These are phyloP conservation scores for Daubentonia madagascariensis DNA, from an alignment of 2,113 vertebrate species.

Conservation along the genomic window DNA sequence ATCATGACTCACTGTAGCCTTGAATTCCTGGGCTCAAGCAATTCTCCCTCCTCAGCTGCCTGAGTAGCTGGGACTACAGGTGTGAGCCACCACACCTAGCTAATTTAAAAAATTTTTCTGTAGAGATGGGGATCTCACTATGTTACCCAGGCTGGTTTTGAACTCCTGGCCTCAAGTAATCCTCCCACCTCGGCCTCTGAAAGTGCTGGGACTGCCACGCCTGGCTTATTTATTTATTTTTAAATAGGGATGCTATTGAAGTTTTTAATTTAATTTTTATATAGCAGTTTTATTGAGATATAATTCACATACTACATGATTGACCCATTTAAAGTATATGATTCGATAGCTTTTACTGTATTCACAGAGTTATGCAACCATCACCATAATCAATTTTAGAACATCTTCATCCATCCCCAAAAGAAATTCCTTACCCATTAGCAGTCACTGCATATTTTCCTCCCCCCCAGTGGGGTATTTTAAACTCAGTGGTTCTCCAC, in stretches of 20 bases:
- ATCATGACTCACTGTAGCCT: too few species aligned
- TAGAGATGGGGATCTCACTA: too few species aligned
- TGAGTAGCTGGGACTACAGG: too few species aligned
- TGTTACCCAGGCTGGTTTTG: too few species aligned
- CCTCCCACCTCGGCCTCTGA: too few species aligned
- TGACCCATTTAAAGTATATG: not conserved
- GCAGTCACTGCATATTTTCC: not conserved
- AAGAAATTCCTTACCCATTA: conserved; percentile 1
- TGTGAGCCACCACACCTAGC: too few species aligned
- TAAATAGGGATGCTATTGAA: not conserved
- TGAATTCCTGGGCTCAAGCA: too few species aligned
- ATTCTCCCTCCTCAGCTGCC: too few species aligned
- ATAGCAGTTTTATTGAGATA: conserved; percentile 18
- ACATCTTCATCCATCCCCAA: not conserved
- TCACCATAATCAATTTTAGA: not conserved
- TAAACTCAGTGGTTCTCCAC: not conserved
- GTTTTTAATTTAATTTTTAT: not conserved
- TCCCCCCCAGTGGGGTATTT: not conserved
- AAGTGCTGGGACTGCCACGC: too few species aligned
- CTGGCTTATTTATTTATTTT: not conserved
- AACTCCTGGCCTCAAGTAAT: too few species aligned
- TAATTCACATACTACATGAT: not conserved
- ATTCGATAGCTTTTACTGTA: not conserved
- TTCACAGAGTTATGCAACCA: not conserved
- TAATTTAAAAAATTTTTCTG: too few species aligned